These are phyloP conservation scores for Arctocebus calabarensis DNA, from an alignment of 2,797 vertebrate species.

Conservation along the genomic window DNA sequence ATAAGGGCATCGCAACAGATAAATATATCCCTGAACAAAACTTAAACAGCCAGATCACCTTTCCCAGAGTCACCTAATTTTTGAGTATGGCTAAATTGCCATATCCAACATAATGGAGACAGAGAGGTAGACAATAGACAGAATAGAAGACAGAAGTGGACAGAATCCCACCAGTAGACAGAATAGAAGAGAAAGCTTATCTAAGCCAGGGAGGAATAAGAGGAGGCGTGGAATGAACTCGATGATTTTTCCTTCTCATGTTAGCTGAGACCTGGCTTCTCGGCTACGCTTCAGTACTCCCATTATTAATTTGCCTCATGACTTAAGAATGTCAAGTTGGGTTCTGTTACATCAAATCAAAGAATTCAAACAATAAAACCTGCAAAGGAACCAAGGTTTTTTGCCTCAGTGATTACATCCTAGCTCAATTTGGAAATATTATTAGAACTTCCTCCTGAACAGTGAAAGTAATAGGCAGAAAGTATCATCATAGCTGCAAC, in stretches of 20 bases:
- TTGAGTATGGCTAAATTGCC: neutral
- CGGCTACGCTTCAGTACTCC: neutral
- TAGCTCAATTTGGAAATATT: slow-evolving; percentile 65
- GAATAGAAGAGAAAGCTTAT: neutral
- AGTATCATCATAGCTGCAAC: neutral
- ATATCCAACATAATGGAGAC: neutral
- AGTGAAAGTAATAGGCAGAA: slow-evolving; percentile 26
- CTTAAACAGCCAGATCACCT: neutral
- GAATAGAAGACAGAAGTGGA: too few relatives aligned
- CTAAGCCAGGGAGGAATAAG: neutral
- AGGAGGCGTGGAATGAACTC: neutral
- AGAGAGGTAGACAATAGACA: neutral
- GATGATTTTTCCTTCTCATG: neutral
- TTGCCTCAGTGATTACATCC: neutral
- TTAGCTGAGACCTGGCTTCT: neutral
- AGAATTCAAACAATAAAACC: slow-evolving; percentile 43
- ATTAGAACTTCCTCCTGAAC: slow-evolving; percentile 4
- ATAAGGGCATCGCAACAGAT: neutral
- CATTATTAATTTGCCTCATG: slow-evolving; percentile 26
- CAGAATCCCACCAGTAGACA: neutral
- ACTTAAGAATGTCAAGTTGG: slow-evolving; percentile 35
- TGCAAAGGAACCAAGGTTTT: neutral
- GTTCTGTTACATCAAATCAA: slow-evolving; percentile 38
- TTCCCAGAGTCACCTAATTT: neutral
- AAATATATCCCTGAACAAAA: neutral